Evolutionary conservation across 92 coral and sea anemone genomes (phyloP), one percentile per base, ranked within the genome.

Genomic region (Epizoanthus stellaris): DNA sequence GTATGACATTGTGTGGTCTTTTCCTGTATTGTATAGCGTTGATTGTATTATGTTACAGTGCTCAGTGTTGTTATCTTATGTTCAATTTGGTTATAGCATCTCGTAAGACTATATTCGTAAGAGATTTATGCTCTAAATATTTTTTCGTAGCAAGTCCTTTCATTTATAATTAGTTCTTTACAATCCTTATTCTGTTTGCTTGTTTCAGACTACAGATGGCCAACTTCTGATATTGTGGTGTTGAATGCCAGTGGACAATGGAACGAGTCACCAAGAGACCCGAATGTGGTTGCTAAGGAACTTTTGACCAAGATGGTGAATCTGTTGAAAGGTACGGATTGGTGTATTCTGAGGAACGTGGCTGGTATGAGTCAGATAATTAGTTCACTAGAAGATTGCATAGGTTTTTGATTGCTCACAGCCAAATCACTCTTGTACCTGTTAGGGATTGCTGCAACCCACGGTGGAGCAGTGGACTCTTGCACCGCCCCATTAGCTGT

Each of bases 301-400:
- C 95, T 96, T 80, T 77, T 96, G 88, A 88, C 94, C 42, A 91
- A 95, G 59, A 92, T 96, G 93, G 84, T 94, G 16, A 88, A 92
- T 66, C 82, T 96, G 61, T 87, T 96, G 11, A 87, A 91, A 93
- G 98, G 99, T 96, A 85, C 60, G 11, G 11, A 11, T 17, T 45
- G 15, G 16, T 13, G 16, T 82, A 4, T 34, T 65, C 21, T 11
- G 70, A 65, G 70, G 25, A 34, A 34, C 13, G 9, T 6, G 11
- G 11, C 9, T 9, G 13, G 11, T 20, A 8, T 7, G 39, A 21
- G 30, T 20, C 38, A 14, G 70, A 20, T 65, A 7, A n/a, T 71
- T 23, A 12, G 2, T 71, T 9, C 42, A 64, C 38, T 64, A 64
- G 70, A 64, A 64, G 9, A 19, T 64, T 7, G n/a, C 15, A 64